These are phyloP conservation scores for Rhynchophorus ferrugineus DNA, from an alignment of 1,140 invertebrate species.

Conservation along the genomic window DNA sequence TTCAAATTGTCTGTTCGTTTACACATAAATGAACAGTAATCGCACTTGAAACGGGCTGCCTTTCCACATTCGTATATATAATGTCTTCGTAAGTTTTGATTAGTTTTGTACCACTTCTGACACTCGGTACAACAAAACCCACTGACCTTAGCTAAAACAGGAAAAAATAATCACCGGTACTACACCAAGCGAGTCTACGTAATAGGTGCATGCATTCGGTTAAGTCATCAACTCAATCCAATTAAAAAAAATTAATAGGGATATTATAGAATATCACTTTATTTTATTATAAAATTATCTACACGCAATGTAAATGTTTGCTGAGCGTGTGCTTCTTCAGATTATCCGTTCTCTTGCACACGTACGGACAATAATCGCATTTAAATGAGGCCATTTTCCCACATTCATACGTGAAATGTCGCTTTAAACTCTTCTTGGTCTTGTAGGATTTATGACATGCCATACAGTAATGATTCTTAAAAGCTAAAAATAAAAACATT, in stretches of 20 bases:
- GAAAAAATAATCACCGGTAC: no score
- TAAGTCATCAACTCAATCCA: no score
- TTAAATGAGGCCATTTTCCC: conserved; percentile 39
- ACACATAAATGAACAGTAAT: conserved; percentile 40
- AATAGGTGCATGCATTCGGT: no score
- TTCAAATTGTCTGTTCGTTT: conserved; percentile 29
- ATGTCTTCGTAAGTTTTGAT: conserved; percentile 46
- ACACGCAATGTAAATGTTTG: no score
- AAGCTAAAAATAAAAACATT: no score
- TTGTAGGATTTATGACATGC: conserved; percentile 43
- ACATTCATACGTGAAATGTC: conserved; percentile 46
- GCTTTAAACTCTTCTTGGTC: conserved; percentile 43
- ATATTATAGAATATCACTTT: no score
- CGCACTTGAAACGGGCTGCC: conserved; percentile 45
- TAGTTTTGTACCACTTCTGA: conserved; percentile 21
- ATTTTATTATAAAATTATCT: no score
- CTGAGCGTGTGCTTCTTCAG: conserved; percentile 23
- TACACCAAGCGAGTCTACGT: no score
- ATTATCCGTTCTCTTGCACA: conserved; percentile 30
- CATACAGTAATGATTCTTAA: conserved; percentile 24
- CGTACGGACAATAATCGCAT: conserved; percentile 40
- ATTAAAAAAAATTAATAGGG: no score
- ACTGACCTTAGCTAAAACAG: no score
- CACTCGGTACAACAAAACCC: conserved; percentile 11
- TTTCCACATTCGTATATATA: conserved; percentile 61